Base-by-base conservation (phyloP, 1,140 invertebrate genomes). In the Drosophila lowei region DNA sequence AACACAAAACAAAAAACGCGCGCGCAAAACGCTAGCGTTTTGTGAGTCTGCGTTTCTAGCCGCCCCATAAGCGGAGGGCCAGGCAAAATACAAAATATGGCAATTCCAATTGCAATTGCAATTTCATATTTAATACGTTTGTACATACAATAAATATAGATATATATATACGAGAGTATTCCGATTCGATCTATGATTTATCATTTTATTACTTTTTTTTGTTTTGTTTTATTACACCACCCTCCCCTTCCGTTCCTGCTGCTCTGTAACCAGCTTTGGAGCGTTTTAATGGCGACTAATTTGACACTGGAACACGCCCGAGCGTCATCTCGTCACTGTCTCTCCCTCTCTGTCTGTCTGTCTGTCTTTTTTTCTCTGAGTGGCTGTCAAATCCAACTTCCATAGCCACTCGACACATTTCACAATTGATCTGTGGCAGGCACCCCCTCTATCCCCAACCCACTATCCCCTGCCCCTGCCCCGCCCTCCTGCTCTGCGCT, bases 291-390 rank as follows among this genome's bases (percentile, higher is more conserved):
- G 76, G 58, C 59, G 46, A 42, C 77, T 86, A 85, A 86, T 85
- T 86, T 86, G 80, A 85, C 80, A 80, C 80, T 79, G 72, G 63
- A 65, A 77, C 62, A 79, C 76, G 79, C 79, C 79, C 61, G 79
- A 38, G 34, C 34, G 11, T 71, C 54, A 72, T 67, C 67, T 59
- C 54, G 52, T 57, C 52, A 46, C 34, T 44, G 52, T 46, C 52
- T 11, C 15, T 2, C 16, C 44, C 43, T 71, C 71, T 71, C 28
- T 8, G 0, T 28, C 28, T 1, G 6, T 28, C 28, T 28, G 1
- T 28, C 28, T 25, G 15, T 15, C 48, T 28, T 44, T 11, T 13
- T 2, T 15, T 48, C 38, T 72, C 71, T 75, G 11, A 38, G 11
- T 61, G 65, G 50, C 76, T 86, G 80, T 85, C 77, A 86, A 86